A percentile compares a stretch with the other conserved stretches of the same genome.
These are phyloP conservation scores for Yponomeuta sedellus DNA, from an alignment of 2,888 invertebrate genomes.

Conservation along the genomic window DNA sequence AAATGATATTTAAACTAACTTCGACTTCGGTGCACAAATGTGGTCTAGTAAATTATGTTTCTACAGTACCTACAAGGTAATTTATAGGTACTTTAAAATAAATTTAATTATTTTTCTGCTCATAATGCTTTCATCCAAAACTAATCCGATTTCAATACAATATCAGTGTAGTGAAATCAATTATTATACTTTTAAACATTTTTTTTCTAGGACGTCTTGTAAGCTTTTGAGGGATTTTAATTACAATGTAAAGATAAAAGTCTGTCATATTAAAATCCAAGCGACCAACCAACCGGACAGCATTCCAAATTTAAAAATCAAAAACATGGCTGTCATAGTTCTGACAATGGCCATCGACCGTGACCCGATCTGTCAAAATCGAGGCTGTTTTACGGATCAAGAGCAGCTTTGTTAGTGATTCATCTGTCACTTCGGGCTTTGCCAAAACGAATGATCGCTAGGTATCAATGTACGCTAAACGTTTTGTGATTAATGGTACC, in stretches of 20 bases:
- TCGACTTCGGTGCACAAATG: no score
- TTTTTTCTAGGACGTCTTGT: no score
- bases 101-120: no score
- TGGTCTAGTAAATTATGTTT: no score
- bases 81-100: no score
- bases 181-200: no score
- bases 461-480: background rate
- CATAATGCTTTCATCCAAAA: no score
- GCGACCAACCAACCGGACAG: conserved; percentile 11
- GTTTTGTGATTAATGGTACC: background rate
- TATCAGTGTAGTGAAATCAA: no score
- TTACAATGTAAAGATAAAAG: background rate
- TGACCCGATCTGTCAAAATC: conserved; percentile 38
- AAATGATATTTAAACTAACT: no score
- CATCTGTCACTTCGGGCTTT: conserved; percentile 13
- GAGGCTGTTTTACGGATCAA: conserved; percentile 23
- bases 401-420: background rate
- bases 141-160: no score
- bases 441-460: background rate
- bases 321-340: conserved; percentile 45
- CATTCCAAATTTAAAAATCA: conserved; percentile 27
- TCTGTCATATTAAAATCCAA: background rate
- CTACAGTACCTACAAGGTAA: no score
- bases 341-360: conserved; percentile 47
- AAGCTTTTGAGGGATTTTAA: no score